Percentiles rank a stretch among this genome's conserved stretches.
Conservation (phyloP, 1,140 invertebrate genomes). For the Anastatus disparis region DNA sequence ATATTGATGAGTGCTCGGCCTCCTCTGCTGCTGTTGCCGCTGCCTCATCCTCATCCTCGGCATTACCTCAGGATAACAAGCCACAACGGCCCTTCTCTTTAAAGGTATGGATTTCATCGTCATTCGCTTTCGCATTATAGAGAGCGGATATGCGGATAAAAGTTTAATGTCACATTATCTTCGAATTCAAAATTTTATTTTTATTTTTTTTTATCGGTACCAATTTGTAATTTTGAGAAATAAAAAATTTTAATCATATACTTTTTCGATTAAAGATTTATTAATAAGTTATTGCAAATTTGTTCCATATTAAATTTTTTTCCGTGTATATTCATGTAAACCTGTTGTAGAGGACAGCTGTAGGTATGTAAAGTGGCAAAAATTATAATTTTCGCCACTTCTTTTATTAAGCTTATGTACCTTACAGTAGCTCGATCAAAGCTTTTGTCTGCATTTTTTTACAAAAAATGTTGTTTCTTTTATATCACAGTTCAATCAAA, state of each 20-base stretch:
- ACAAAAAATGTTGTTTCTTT: too few relatives aligned
- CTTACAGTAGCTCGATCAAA: not conserved
- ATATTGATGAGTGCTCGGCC: slow-evolving; percentile 45
- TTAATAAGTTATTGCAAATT: not conserved
- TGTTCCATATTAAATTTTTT: not conserved
- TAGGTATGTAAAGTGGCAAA: not conserved
- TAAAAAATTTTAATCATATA: not conserved
- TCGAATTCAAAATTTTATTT: too few relatives aligned
- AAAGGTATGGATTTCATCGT: slow-evolving; percentile 66
- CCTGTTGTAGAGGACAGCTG: not conserved
- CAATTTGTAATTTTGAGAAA: too few relatives aligned
- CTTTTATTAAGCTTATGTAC: not conserved
- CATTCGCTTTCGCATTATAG: too few relatives aligned
- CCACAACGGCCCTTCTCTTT: slow-evolving; percentile 74
- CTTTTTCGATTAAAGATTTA: too few relatives aligned
- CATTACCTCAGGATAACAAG: slow-evolving; percentile 67
- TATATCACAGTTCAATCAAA: too few relatives aligned
- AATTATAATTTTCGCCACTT: not conserved
- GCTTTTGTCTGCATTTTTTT: too few relatives aligned
- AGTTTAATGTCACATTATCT: not conserved
- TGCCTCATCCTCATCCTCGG: too few relatives aligned
- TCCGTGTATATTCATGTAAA: not conserved
- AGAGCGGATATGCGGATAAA: not conserved
- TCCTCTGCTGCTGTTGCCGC: slow-evolving; percentile 48
- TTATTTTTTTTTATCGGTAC: too few relatives aligned